phyloP scores from a whole-genome alignment of 2,797 vertebrate genomes.

The Anguilla obscura region DNA sequence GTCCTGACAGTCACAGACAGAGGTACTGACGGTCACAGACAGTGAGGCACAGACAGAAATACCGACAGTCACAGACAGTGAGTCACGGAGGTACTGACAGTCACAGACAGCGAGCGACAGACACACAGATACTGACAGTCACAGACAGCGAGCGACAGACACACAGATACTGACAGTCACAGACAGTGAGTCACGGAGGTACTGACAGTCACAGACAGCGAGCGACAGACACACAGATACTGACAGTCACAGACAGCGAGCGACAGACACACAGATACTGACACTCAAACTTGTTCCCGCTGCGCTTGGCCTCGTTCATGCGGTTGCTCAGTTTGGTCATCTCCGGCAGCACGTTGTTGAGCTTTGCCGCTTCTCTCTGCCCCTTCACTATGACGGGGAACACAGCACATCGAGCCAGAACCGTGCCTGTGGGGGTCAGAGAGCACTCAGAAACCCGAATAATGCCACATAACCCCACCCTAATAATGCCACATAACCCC shows the following conservation, averaged over 20 bases:
- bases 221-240: not conserved
- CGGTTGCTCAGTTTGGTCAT: slow-evolving; percentile 73
- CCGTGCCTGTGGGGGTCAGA: slow-evolving; percentile 63
- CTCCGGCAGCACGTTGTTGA: slow-evolving; percentile 84
- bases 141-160: not conserved
- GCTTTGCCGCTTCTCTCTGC: slow-evolving; percentile 82
- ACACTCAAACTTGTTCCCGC: slow-evolving; percentile 83
- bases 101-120: not conserved
- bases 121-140: not conserved
- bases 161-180: not conserved
- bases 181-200: not conserved
- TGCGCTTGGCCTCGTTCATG: slow-evolving; percentile 82
- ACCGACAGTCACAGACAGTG: not conserved
- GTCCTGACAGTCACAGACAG: not conserved
- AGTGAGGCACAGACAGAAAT: not conserved
- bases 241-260: not conserved
- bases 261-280: not conserved
- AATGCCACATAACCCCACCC: no score
- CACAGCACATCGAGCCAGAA: slow-evolving; percentile 75
- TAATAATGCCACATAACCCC: no score
- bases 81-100: not conserved
- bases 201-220: not conserved
- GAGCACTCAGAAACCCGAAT: no score
- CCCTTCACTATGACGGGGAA: slow-evolving; percentile 87
- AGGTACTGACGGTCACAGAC: slow-evolving; percentile 43